Evolutionary conservation across 1,140 invertebrate species (phyloP).

Genomic region (Stenopsyche tienmushanensis): DNA sequence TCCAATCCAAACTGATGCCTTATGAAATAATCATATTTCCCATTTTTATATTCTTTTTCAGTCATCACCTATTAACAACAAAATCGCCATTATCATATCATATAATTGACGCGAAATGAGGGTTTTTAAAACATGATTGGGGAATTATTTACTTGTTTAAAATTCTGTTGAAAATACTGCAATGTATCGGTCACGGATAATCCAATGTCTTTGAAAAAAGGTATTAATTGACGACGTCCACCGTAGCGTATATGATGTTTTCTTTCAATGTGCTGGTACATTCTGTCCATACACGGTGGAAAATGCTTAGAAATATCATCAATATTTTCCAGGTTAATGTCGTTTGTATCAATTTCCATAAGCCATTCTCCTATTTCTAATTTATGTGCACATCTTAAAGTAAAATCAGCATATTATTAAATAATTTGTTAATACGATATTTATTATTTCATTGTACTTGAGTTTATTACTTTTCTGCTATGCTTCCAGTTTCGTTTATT

Average conservation of each 20-base stretch:
- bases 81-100: too few species aligned
- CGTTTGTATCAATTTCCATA: neutral
- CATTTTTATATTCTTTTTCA: slow-evolving; percentile 4
- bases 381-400: neutral
- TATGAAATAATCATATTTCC: slow-evolving; percentile 23
- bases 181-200: slow-evolving; percentile 21
- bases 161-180: slow-evolving; percentile 26
- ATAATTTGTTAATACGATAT: too few species aligned
- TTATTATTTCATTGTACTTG: too few species aligned
- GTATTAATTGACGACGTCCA: slow-evolving; percentile 22
- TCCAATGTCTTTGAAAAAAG: slow-evolving; percentile 32
- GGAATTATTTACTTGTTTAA: slow-evolving; percentile 19
- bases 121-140: neutral
- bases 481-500: slow-evolving; percentile 3
- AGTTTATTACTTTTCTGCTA: slow-evolving; percentile 16
- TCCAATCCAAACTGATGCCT: slow-evolving; percentile 20
- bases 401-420: too few species aligned
- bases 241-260: slow-evolving; percentile 23
- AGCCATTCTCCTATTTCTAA: neutral
- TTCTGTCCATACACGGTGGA: slow-evolving; percentile 32
- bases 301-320: slow-evolving; percentile 18
- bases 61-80: slow-evolving; percentile 17
- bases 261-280: slow-evolving; percentile 17
- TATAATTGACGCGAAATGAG: neutral
- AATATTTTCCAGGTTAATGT: slow-evolving; percentile 2